Evolutionary conservation across 2,888 invertebrate species (phyloP).

Genomic region (Danaus chrysippus): DNA sequence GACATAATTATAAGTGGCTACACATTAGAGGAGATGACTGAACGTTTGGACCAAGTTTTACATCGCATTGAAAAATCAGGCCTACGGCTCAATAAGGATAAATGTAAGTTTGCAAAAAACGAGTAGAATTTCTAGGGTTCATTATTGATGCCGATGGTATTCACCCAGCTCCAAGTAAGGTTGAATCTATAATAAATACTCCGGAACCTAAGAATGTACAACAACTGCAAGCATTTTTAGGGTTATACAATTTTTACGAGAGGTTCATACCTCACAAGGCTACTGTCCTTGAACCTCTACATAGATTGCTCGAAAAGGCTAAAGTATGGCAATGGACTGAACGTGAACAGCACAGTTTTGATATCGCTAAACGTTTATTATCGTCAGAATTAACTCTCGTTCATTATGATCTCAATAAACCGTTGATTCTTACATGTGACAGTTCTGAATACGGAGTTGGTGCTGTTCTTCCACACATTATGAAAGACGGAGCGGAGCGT

Average conservation of each 20-base stretch:
- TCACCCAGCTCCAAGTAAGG: constrained; percentile 30
- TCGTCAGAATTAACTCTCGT: constrained; percentile 24
- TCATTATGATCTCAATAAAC: constrained; percentile 27
- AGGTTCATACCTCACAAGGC: constrained; percentile 32
- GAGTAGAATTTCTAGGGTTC: constrained; percentile 33
- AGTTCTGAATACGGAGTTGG: constrained; percentile 32
- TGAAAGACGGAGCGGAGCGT: constrained; percentile 24
- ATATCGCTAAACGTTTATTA: constrained; percentile 18
- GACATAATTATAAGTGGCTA: constrained; percentile 33
- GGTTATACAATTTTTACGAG: constrained; percentile 36
- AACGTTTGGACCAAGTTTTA: constrained; percentile 19
- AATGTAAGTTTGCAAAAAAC: constrained; percentile 27
- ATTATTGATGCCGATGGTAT: constrained; percentile 30
- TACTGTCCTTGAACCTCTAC: constrained; percentile 30
- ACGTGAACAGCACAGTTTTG: constrained; percentile 26
- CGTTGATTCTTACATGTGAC: constrained; percentile 29
- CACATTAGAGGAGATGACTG: constrained; percentile 20
- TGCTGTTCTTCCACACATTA: constrained; percentile 22
- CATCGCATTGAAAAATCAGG: constrained; percentile 27
- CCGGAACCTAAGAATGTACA: constrained; percentile 3
- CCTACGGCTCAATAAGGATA: constrained; percentile 27
- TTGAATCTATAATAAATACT: constrained; percentile 29
- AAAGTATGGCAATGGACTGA: constrained; percentile 26
- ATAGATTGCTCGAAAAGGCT: constrained; percentile 24
- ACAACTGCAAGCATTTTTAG: constrained; percentile 18